Evolutionary conservation across 2,888 invertebrate species (phyloP).

Genomic region (Neoascia interrupta): DNA sequence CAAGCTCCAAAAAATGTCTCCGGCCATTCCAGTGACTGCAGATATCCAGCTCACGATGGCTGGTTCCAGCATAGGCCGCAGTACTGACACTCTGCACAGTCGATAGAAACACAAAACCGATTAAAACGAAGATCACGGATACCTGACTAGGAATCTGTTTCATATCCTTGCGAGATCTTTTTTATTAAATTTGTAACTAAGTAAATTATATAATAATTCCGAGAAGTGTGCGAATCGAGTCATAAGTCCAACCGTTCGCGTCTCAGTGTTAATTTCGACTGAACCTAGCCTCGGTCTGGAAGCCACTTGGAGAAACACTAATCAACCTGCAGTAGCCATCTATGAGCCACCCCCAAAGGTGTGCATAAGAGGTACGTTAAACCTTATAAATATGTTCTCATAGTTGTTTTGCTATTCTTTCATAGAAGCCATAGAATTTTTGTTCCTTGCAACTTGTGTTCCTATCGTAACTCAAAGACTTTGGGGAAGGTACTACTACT

Average conservation of each 20-base stretch:
- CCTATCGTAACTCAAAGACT: constrained; percentile 24
- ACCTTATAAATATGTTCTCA: constrained; percentile 25
- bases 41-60: constrained; percentile 77
- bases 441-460: constrained; percentile 32
- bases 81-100: constrained; percentile 9
- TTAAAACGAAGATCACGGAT: constrained; percentile 4
- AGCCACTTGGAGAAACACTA: constrained; percentile 7
- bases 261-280: constrained; percentile 50
- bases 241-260: constrained; percentile 60
- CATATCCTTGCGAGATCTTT: constrained; percentile 29
- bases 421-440: constrained; percentile 57
- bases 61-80: constrained; percentile 74
- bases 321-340: constrained; percentile 6
- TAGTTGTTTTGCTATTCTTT: constrained; percentile 25
- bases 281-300: constrained; percentile 1
- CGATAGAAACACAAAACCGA: constrained; percentile 25
- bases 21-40: constrained; percentile 80
- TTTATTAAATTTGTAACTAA: constrained; percentile 1
- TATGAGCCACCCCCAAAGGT: constrained; percentile 30
- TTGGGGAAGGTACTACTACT: constrained; percentile 21
- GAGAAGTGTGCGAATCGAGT: constrained; percentile 30
- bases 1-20: constrained; percentile 79
- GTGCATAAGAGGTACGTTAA: constrained; percentile 42
- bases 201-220: constrained; percentile 6
- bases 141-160: constrained; percentile 17